phyloP scores from a whole-genome alignment of 2,797 vertebrate genomes.

The Phrynocephalus forsythii region DNA sequence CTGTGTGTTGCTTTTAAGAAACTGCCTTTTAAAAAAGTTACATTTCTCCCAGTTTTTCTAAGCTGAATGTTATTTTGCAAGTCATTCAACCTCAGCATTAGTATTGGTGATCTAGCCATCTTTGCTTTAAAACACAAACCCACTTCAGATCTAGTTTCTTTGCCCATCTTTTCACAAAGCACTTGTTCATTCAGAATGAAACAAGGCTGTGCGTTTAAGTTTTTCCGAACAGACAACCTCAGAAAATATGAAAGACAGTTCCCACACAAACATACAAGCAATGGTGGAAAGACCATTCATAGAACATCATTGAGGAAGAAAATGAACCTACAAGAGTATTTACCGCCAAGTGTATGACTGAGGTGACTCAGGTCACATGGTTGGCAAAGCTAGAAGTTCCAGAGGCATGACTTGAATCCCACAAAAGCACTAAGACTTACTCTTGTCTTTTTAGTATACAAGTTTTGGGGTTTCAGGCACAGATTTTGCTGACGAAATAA shows the following conservation, averaged over 20 bases:
- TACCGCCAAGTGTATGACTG: conserved; percentile 22
- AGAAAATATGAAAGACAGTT: conserved; percentile 44
- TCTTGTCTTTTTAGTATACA: background rate
- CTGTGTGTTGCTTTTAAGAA: conserved; percentile 54
- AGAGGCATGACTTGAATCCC: conserved; percentile 37
- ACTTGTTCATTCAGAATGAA: conserved; percentile 53
- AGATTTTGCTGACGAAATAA: background rate
- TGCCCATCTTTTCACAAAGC: conserved; percentile 50
- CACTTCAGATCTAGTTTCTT: conserved; percentile 44
- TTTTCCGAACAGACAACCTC: conserved; percentile 38
- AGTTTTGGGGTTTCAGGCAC: background rate
- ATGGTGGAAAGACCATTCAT: conserved; percentile 39
- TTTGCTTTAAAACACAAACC: conserved; percentile 52
- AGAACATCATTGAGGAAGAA: background rate
- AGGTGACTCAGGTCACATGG: conserved; percentile 31
- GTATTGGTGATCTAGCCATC: conserved; percentile 60
- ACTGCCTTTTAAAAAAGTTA: conserved; percentile 60
- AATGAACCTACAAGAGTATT: conserved; percentile 34
- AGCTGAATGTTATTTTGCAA: conserved; percentile 66
- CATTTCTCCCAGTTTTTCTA: conserved; percentile 59
- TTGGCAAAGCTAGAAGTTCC: conserved; percentile 14
- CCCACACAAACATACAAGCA: conserved; percentile 47
- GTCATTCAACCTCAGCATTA: conserved; percentile 56
- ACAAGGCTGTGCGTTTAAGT: conserved; percentile 39
- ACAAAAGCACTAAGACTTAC: conserved; percentile 18